phyloP scores from a whole-genome alignment of 2,797 vertebrate genomes.

The Muscicapa comitata region DNA sequence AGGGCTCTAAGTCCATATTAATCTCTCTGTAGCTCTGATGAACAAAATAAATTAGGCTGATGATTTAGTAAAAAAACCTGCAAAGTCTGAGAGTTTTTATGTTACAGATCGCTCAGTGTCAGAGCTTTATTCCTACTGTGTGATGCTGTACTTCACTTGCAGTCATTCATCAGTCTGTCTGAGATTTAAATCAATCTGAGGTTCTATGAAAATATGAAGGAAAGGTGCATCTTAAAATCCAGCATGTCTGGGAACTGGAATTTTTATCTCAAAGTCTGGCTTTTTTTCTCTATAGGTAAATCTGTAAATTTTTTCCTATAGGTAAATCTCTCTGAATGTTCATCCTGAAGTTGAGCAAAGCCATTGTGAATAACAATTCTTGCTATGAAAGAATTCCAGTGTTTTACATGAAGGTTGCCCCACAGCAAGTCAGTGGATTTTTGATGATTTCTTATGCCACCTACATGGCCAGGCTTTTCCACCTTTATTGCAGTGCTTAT shows the following conservation, averaged over 20 bases:
- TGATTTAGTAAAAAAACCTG: conserved; percentile 18
- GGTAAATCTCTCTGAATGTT: neutral
- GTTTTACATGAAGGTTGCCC: neutral
- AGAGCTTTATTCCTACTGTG: neutral
- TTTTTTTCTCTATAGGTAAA: neutral
- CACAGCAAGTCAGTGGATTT: neutral
- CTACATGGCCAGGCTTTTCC: neutral
- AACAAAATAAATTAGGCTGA: neutral
- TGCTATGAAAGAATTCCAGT: neutral
- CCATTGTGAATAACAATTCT: neutral
- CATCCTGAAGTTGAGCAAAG: neutral
- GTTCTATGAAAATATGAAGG: neutral
- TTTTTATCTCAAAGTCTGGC: neutral
- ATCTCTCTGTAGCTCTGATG: conserved; percentile 1
- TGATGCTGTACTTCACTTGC: neutral
- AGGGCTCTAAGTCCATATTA: neutral
- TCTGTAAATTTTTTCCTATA: neutral
- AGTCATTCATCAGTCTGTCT: neutral
- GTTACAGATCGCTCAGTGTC: neutral
- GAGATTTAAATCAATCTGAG: neutral
- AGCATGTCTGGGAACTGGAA: neutral
- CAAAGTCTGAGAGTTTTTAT: neutral
- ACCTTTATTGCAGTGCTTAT: neutral
- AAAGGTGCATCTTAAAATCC: neutral
- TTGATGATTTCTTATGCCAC: neutral